Evolutionary conservation across 2,113 vertebrate species (phyloP).

Genomic region (Ursus arctos): DNA sequence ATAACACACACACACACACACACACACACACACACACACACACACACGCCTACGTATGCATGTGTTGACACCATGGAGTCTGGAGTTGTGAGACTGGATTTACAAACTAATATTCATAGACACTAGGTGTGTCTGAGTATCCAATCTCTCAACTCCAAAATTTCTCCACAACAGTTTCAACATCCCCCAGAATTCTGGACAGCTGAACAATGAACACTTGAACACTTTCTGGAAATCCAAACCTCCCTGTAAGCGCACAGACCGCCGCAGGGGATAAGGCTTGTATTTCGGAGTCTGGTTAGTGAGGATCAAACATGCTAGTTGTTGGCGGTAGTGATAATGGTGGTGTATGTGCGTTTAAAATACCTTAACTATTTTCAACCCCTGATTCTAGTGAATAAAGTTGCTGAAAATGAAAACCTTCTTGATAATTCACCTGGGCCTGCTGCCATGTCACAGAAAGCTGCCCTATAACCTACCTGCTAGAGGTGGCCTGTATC

Average conservation of each 20-base stretch:
- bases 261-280: background rate
- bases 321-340: background rate
- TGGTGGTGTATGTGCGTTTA: background rate
- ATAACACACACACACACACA: background rate
- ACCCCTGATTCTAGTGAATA: background rate
- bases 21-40: no score
- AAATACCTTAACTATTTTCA: slow-evolving; percentile 21
- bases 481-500: background rate
- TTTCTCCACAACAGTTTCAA: background rate
- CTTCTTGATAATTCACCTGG: background rate
- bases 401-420: background rate
- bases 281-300: background rate
- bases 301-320: background rate
- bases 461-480: background rate
- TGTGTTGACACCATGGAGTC: background rate
- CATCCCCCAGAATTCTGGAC: background rate
- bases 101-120: background rate
- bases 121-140: background rate
- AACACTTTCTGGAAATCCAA: background rate
- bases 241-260: background rate
- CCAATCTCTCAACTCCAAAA: background rate
- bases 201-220: background rate
- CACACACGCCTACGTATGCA: background rate
- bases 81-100: background rate
- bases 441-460: background rate